phyloP scores from a whole-genome alignment of 1,140 invertebrate genomes.

The Sarcophaga peregrina region DNA sequence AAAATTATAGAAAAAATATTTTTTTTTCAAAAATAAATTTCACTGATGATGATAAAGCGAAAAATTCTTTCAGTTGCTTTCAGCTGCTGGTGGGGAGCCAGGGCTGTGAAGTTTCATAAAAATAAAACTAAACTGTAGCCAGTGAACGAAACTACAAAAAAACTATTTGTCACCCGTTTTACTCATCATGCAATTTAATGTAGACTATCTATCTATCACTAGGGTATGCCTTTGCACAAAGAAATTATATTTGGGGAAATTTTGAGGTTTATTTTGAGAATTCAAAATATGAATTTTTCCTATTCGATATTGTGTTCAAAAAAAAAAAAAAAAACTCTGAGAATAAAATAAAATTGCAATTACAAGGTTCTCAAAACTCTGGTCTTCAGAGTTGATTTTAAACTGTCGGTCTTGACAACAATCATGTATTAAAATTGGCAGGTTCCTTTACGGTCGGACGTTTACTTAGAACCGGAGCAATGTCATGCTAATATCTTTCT shows the following conservation, averaged over 20 bases:
- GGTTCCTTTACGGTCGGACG: too few relatives aligned
- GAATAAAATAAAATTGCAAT: too few relatives aligned
- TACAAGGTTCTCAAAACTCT: too few relatives aligned
- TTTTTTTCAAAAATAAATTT: not conserved
- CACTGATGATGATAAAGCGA: not conserved
- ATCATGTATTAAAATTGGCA: too few relatives aligned
- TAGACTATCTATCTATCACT: not conserved
- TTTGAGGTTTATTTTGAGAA: not conserved
- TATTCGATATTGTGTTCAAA: too few relatives aligned
- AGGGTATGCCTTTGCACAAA: not conserved
- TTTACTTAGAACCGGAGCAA: too few relatives aligned
- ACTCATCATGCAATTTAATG: not conserved
- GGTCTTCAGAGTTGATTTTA: too few relatives aligned
- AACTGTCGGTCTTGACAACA: too few relatives aligned
- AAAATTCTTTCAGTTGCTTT: too few relatives aligned
- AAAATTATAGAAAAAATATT: not conserved
- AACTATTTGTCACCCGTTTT: slow-evolving; percentile 7
- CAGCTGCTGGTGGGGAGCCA: not conserved
- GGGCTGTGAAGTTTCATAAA: not conserved
- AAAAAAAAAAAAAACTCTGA: too few relatives aligned
- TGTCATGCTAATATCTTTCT: too few relatives aligned
- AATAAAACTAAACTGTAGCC: not conserved
- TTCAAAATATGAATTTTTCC: not conserved
- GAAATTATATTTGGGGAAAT: too few relatives aligned
- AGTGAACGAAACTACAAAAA: not conserved